These are phyloP conservation scores for Torymus auratus DNA, from an alignment of 2,888 invertebrate genomes.

Conservation along the genomic window DNA sequence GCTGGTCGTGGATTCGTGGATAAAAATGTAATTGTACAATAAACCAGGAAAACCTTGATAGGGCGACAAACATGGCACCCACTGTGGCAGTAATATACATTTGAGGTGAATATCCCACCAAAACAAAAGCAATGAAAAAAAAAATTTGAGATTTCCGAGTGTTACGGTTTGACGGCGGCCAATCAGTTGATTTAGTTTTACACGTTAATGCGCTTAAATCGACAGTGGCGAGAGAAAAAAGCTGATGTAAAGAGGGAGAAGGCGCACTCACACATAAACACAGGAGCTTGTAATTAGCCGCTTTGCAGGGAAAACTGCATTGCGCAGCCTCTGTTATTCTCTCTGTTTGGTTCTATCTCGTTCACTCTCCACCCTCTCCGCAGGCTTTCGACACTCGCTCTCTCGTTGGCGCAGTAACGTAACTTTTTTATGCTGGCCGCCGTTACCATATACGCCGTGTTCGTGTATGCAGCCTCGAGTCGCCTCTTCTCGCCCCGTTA, in stretches of 20 bases:
- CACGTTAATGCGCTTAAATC: neutral
- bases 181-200: neutral
- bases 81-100: too few species aligned
- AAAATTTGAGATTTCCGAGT: neutral
- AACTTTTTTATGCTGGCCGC: conserved; percentile 25
- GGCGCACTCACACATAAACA: conserved; percentile 46
- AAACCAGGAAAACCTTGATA: too few species aligned
- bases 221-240: neutral
- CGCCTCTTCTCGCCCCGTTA: too few species aligned
- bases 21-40: too few species aligned
- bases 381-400: neutral
- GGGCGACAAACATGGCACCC: too few species aligned
- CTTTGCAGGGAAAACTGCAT: conserved; percentile 33
- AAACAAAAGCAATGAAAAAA: too few species aligned
- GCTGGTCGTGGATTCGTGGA: too few species aligned
- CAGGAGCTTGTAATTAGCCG: conserved; percentile 32
- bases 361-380: conserved; percentile 8
- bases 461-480: neutral
- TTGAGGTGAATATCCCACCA: too few species aligned
- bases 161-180: neutral
- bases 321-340: conserved; percentile 35
- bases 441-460: neutral
- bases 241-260: too few species aligned
- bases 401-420: conserved; percentile 26
- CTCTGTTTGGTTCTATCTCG: conserved; percentile 24